Evolutionary conservation across 1,140 invertebrate genomes (phyloP).

Genomic region (Lasaia peninsularis): DNA sequence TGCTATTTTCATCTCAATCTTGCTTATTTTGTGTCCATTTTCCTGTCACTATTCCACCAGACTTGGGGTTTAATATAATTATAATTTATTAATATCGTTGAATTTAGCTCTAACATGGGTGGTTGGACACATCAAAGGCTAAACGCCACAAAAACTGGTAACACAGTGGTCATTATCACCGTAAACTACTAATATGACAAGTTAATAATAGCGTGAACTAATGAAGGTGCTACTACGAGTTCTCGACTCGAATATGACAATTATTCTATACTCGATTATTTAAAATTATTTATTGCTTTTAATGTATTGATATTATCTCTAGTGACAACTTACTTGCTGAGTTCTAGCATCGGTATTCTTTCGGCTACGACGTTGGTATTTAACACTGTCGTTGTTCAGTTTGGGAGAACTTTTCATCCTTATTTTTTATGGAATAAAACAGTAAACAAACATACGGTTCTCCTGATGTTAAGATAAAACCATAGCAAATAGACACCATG

Average conservation of each 20-base stretch:
- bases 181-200: constrained; percentile 36
- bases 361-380: too few species aligned
- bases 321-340: too few species aligned
- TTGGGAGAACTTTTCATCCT: too few species aligned
- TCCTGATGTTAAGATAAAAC: too few species aligned
- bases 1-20: too few species aligned
- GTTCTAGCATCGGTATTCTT: too few species aligned
- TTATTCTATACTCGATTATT: not conserved
- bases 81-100: not conserved
- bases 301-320: not conserved
- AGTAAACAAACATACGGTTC: too few species aligned
- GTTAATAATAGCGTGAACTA: constrained; percentile 18
- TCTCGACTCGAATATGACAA: constrained; percentile 15
- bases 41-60: too few species aligned
- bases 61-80: not conserved
- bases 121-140: constrained; percentile 17
- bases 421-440: too few species aligned
- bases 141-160: constrained; percentile 10
- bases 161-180: constrained; percentile 25
- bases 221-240: constrained; percentile 26
- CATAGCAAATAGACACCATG: too few species aligned
- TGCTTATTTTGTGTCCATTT: too few species aligned
- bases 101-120: not conserved
- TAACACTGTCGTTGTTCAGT: too few species aligned
- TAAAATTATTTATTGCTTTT: not conserved